Evolutionary conservation across 2,113 vertebrate species (phyloP), one percentile per base, ranked within the genome.

Genomic region (Thamnophis sirtalis): DNA sequence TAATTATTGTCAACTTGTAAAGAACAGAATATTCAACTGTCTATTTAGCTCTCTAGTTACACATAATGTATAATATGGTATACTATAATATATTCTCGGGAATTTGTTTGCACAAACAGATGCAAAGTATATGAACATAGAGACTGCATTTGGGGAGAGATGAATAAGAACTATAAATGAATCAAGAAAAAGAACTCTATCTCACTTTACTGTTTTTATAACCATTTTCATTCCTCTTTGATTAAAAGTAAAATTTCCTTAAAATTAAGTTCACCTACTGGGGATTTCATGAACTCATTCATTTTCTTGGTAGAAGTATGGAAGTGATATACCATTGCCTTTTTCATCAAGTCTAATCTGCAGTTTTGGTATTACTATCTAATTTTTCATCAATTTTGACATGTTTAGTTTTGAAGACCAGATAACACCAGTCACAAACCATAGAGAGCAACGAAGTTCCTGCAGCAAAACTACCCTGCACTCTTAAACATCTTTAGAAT

Each of bases 171-270:
- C 5, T 38, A 84, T 85, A 91, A 92, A 88, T 68, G 9, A 15
- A 28, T 93, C 63, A 58, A 21, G 85, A 92, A 80, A 93, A 8
- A 86, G 15, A 24, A 58, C 60, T 95, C 90, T 93, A 24, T 38
- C 19, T 87, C 28, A 26, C 7, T 54, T n/a, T 15, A 43, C 48
- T 68, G 48, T 73, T 87, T 28, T 33, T 28, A 38, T 50, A 48
- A 24, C 54, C 13, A 26, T 56, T 19, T n/a, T 58, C 19, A 88
- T 9, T 38, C 73, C 17, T 80, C 33, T 21, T 80, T 80, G 73
- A 80, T 80, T 80, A 80, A 80, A 80, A 80, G 33, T 43, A 43
- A 80, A 43, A 43, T 43, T 80, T 38, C 33, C 33, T 80, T 80
- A 38, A 80, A 80, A 7, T 80, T 38, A 80, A 80, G 33, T 0